A percentile compares a stretch with the other conserved stretches of the same genome.
Evolutionary conservation across 2,113 vertebrate genomes (phyloP).

Genomic region (Percina caprodes): DNA sequence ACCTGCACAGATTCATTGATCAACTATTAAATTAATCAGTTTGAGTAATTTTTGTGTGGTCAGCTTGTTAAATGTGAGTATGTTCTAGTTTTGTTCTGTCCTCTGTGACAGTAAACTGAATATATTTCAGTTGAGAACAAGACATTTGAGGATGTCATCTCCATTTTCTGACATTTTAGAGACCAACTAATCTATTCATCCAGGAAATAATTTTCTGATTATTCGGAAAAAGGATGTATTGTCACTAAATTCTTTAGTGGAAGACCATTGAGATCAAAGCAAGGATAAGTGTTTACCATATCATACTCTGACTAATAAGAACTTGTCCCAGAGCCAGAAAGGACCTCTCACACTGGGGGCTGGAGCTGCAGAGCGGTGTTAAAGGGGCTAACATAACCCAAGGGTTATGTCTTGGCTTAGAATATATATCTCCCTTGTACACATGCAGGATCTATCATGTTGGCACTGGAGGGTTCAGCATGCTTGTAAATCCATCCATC

Average conservation of each 20-base stretch:
- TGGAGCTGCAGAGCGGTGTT: slow-evolving; percentile 5
- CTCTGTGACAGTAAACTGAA: too few relatives aligned
- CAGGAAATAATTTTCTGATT: too few relatives aligned
- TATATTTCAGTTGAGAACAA: too few relatives aligned
- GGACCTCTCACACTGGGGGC: neutral
- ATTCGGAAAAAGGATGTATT: too few relatives aligned
- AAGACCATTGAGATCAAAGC: neutral
- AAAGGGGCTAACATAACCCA: slow-evolving; percentile 13
- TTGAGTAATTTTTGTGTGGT: too few relatives aligned
- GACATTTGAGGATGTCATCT: too few relatives aligned
- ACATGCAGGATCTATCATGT: slow-evolving; percentile 31
- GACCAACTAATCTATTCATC: too few relatives aligned
- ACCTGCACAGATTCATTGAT: too few relatives aligned
- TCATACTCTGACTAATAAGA: neutral
- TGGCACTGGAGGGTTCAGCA: slow-evolving; percentile 11
- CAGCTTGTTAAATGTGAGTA: too few relatives aligned
- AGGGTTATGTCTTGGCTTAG: slow-evolving; percentile 18
- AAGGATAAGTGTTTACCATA: neutral
- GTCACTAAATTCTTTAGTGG: neutral
- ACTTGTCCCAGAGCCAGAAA: neutral
- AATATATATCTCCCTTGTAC: slow-evolving; percentile 28
- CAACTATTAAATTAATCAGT: too few relatives aligned
- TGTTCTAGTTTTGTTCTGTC: too few relatives aligned
- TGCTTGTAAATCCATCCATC: neutral
- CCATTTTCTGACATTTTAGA: too few relatives aligned